Evolutionary conservation across 2,113 vertebrate genomes (phyloP).

Genomic region (Chamaea fasciata): DNA sequence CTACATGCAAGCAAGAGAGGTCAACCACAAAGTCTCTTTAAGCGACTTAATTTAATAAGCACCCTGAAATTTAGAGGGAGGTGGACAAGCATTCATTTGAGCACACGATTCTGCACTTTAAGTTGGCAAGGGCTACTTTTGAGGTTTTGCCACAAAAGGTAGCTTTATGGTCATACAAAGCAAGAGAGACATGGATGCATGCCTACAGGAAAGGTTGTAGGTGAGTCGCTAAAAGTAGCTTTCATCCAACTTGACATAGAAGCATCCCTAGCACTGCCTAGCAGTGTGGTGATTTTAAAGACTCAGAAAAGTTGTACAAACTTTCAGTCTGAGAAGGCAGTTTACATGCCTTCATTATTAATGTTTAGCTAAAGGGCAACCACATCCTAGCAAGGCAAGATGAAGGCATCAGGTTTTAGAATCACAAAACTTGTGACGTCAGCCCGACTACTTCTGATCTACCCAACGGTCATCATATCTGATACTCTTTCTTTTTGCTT

Average conservation of each 20-base stretch:
- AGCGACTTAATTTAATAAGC: neutral
- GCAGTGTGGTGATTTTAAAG: neutral
- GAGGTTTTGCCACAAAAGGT: neutral
- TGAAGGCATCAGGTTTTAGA: neutral
- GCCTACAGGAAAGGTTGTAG: neutral
- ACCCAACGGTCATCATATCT: neutral
- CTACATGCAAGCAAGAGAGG: neutral
- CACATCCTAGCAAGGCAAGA: neutral
- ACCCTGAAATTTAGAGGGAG: neutral
- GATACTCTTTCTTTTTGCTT: neutral
- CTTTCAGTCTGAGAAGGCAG: neutral
- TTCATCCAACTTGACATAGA: neutral
- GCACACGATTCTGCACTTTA: neutral
- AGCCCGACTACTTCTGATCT: neutral
- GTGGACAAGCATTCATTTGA: neutral
- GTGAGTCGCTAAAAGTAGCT: neutral
- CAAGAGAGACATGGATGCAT: neutral
- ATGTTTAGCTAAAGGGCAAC: neutral
- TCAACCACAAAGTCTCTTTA: neutral
- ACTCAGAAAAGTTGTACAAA: neutral
- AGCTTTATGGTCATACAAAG: neutral
- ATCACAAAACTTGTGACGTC: neutral
- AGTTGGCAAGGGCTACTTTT: neutral
- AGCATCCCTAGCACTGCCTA: neutral
- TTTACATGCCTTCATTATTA: neutral